Evolutionary conservation across 2,888 invertebrate genomes (phyloP), one percentile per base, ranked within the genome.

Genomic region (Dastarcus helophoroides): DNA sequence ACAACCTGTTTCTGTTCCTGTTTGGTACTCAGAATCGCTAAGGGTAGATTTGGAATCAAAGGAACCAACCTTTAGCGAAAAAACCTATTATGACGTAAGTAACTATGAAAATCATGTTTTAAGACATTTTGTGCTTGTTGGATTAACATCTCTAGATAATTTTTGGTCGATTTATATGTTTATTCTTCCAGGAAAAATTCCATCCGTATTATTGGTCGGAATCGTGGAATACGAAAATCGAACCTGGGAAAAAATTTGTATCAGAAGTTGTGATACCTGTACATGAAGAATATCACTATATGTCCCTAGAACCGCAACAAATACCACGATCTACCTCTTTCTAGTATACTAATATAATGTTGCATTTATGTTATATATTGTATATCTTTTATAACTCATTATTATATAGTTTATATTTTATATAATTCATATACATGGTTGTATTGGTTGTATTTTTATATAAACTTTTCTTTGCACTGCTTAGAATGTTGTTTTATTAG

Each of bases 21-120:
- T 51, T 14, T 55, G 53, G 49, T 58, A 56, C 36, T 50, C 54
- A n/a, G 57, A 58, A 39, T 56, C 54, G 6, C 32, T 58, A 14
- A 41, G 53, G 19, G 21, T 50, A 14, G 45, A 43, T 22, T 33
- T 50, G 25, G 50, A 48, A 26, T 50, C 50, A 3, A 46, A 42
- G 10, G 48, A 48, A 25, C 44, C 45, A 30, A 42, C 45, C 24
- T 47, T 43, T 35, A 44, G 43, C 35, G 49, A 50, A 33, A 44
- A 46, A 30, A 42, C 49, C 3, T 38, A 44, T 17, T 49, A 47
- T 31, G 42, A 46, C 44, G 51, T 51, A 38, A 40, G 41, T 35
- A 25, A 21, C 10, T n/a, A n/a, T n/a, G n/a, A n/a, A n/a, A n/a
- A n/a, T n/a, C n/a, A n/a, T n/a, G n/a, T n/a, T n/a, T n/a, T n/a